Conservation (phyloP, 2,113 vertebrate species). For the Gnathonemus longibarbis region DNA sequence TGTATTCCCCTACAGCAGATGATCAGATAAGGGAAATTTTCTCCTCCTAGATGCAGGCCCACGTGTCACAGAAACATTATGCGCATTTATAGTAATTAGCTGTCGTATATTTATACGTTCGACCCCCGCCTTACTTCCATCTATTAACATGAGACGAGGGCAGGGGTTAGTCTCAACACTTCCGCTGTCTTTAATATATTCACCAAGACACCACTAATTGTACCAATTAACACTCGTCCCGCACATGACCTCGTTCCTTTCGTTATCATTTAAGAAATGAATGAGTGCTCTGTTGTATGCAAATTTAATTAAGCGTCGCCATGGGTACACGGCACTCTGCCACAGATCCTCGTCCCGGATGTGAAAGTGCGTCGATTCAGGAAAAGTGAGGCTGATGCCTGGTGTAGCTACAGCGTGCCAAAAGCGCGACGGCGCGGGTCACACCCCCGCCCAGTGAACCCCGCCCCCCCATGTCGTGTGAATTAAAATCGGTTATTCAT, state of each 20-base stretch:
- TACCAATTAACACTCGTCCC: conserved; percentile 3
- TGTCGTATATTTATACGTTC: background rate
- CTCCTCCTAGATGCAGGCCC: background rate
- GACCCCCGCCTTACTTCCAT: background rate
- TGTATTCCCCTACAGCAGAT: background rate
- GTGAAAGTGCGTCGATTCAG: background rate
- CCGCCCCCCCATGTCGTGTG: background rate
- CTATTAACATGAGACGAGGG: background rate
- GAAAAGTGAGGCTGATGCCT: background rate
- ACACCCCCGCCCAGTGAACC: background rate
- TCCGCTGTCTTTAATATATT: conserved; percentile 8
- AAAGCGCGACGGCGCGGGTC: background rate
- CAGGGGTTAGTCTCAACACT: conserved; percentile 4
- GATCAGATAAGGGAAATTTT: background rate
- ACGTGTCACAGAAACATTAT: background rate
- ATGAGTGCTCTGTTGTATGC: conserved; percentile 11
- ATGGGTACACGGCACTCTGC: background rate
- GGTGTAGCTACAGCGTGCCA: background rate
- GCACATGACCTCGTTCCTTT: background rate
- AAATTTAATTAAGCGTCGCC: conserved; percentile 16
- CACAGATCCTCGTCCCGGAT: background rate
- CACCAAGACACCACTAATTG: conserved; percentile 1
- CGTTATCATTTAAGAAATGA: conserved; percentile 17
- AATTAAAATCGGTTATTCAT: background rate
- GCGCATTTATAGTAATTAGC: background rate